A percentile compares a stretch with the other conserved stretches of the same genome.
phyloP scores from a whole-genome alignment of 2,888 invertebrate genomes.

The Lacanobia wlatinum region DNA sequence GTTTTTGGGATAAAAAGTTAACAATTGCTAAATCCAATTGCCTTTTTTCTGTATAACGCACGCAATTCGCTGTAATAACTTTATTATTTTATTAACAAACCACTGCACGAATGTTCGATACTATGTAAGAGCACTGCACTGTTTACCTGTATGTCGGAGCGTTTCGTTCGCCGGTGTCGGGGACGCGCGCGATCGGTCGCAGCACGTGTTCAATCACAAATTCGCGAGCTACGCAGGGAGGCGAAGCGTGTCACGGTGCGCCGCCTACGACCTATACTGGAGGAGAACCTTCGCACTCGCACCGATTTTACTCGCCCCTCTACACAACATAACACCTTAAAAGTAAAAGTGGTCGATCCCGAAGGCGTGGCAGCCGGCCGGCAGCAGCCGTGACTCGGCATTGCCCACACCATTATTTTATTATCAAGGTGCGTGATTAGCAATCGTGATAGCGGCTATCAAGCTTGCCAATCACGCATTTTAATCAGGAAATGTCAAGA shows the following conservation, averaged over 20 bases:
- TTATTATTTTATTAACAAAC: slow-evolving; percentile 24
- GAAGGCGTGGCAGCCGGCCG: slow-evolving; percentile 77
- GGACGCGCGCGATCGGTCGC: slow-evolving; percentile 52
- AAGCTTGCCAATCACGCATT: slow-evolving; percentile 48
- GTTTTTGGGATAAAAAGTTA: slow-evolving; percentile 16
- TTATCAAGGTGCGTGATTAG: slow-evolving; percentile 77
- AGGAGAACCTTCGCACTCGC: slow-evolving; percentile 69
- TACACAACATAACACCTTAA: slow-evolving; percentile 78
- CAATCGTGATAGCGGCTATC: slow-evolving; percentile 67
- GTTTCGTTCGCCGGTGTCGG: slow-evolving; percentile 41
- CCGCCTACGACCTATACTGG: slow-evolving; percentile 77
- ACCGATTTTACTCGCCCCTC: slow-evolving; percentile 79
- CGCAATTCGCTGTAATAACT: slow-evolving; percentile 29
- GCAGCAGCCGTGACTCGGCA: slow-evolving; percentile 78
- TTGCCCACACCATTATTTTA: slow-evolving; percentile 72
- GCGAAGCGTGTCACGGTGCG: slow-evolving; percentile 73
- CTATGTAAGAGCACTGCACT: slow-evolving; percentile 57
- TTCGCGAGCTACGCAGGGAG: slow-evolving; percentile 69
- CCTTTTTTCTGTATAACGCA: slow-evolving; percentile 5
- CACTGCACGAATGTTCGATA: slow-evolving; percentile 60
- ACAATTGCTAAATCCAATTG: slow-evolving; percentile 14
- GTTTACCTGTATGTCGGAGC: slow-evolving; percentile 53
- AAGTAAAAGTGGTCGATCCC: slow-evolving; percentile 89
- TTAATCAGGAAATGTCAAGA: slow-evolving; percentile 77
- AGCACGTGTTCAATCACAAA: slow-evolving; percentile 71